These are phyloP conservation scores for Laticauda laticaudata DNA, from an alignment of 2,113 vertebrate species.

Conservation along the genomic window DNA sequence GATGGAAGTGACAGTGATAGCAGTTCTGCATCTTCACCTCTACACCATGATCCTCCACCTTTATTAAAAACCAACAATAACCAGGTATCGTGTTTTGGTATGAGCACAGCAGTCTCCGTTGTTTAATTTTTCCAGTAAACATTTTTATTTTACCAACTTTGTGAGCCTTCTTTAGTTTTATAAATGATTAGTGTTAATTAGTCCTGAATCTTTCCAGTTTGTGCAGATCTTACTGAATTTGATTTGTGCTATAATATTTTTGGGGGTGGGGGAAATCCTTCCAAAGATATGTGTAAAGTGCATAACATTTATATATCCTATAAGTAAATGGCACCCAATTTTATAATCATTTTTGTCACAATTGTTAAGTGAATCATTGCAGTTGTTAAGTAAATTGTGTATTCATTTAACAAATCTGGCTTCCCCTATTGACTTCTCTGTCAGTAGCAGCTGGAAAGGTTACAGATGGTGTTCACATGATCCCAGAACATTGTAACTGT, in stretches of 20 bases:
- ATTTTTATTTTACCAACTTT: not conserved
- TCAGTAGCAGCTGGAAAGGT: not conserved
- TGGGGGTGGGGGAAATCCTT: not conserved
- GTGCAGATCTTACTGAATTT: not conserved
- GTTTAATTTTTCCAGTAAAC: not conserved
- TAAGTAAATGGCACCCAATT: not conserved
- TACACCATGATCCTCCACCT: slow-evolving; percentile 78
- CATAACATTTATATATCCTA: not conserved
- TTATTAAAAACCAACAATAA: slow-evolving; percentile 84
- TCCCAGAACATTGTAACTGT: not conserved
- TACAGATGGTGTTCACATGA: not conserved
- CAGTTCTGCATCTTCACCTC: slow-evolving; percentile 83
- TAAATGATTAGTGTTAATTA: not conserved
- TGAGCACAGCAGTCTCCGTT: too few species aligned
- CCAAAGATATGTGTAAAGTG: not conserved
- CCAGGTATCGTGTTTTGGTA: slow-evolving; percentile 74
- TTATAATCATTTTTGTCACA: not conserved
- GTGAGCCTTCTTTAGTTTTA: not conserved
- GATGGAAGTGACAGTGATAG: slow-evolving; percentile 93
- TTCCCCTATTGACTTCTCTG: not conserved
- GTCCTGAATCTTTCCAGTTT: not conserved
- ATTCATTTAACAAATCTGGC: not conserved
- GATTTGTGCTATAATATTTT: not conserved
- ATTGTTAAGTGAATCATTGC: not conserved
- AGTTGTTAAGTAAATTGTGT: not conserved